phyloP scores from a whole-genome alignment of 2,888 invertebrate species.

The Nemotelus pantherinus region DNA sequence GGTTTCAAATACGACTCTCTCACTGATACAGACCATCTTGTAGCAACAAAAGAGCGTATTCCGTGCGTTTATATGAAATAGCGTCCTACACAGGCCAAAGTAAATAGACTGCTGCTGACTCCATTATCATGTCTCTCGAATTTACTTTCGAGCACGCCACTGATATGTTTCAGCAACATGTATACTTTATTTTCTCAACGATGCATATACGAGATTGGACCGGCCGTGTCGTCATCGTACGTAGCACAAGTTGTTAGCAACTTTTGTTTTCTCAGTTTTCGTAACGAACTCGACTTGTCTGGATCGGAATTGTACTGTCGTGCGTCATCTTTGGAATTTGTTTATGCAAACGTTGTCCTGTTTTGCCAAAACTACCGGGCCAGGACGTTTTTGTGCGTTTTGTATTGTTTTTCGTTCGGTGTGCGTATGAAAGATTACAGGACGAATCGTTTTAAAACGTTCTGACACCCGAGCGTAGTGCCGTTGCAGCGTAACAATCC shows the following conservation, averaged over 20 bases:
- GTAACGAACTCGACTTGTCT: conserved; percentile 36
- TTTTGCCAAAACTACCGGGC: background rate
- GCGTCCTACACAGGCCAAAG: too few species aligned
- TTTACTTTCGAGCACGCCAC: background rate
- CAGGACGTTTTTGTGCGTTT: background rate
- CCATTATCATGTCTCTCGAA: background rate
- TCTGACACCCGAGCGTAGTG: background rate
- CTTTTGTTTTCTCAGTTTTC: conserved; percentile 38
- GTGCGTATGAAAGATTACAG: background rate
- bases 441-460: conserved; percentile 2
- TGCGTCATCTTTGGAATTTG: background rate
- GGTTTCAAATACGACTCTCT: conserved; percentile 3
- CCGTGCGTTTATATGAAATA: background rate
- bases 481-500: conserved; percentile 9
- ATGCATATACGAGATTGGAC: conserved; percentile 28
- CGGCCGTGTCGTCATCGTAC: conserved; percentile 3
- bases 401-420: background rate
- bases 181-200: conserved; percentile 2
- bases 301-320: conserved; percentile 26
- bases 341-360: background rate
- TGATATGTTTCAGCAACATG: conserved; percentile 24
- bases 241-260: conserved; percentile 23
- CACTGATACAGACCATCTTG: conserved; percentile 3
- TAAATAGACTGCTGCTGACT: background rate
- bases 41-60: conserved; percentile 29